Evolutionary conservation across 2,888 invertebrate genomes (phyloP).

Genomic region (Aphidoletes aphidimyza): DNA sequence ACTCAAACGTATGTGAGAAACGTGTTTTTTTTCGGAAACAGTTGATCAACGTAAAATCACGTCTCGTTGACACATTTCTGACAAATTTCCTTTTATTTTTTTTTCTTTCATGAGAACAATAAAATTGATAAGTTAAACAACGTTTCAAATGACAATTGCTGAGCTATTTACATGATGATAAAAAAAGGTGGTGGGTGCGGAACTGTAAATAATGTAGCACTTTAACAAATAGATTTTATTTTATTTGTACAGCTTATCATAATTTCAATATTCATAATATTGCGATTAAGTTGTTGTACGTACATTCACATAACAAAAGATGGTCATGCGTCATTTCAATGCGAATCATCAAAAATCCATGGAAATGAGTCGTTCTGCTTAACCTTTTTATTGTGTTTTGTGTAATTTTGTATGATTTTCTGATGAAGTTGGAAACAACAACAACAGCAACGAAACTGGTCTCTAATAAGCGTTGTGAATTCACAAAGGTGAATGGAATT

Average conservation of each 20-base stretch:
- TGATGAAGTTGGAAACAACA: constrained; percentile 12
- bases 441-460: no score
- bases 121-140: neutral
- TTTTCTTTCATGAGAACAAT: neutral
- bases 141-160: neutral
- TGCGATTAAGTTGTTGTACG: neutral
- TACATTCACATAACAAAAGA: no score
- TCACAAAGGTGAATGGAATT: neutral
- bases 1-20: no score
- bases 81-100: neutral
- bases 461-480: neutral
- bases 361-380: neutral
- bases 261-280: neutral
- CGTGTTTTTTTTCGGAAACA: no score
- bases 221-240: neutral
- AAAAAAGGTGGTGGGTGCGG: neutral
- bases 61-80: neutral
- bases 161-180: neutral
- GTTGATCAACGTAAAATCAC: neutral
- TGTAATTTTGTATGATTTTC: constrained; percentile 1
- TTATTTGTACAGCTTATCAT: constrained; percentile 18
- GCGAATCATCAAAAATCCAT: neutral
- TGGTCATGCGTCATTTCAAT: neutral
- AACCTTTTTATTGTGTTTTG: neutral
- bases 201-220: neutral